Percentiles rank a stretch among this genome's conserved stretches.
Conservation (phyloP, 2,113 vertebrate genomes). For the Calidris pugnax region DNA sequence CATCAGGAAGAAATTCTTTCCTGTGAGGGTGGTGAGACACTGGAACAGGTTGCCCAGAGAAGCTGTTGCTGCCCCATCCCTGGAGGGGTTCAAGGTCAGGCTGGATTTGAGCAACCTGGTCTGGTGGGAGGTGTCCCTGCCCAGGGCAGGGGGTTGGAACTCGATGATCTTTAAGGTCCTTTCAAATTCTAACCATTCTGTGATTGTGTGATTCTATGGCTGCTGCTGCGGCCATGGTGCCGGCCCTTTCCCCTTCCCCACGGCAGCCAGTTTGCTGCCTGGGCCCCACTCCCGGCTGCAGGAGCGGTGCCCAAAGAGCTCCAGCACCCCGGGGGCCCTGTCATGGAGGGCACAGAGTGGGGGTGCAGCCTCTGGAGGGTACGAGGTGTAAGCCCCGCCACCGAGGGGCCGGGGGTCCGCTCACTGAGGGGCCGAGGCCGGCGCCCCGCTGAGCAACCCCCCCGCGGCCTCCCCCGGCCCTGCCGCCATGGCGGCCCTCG, state of each 20-base stretch:
- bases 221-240: not conserved
- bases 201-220: not conserved
- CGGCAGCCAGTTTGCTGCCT: rapidly evolving
- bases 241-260: not conserved
- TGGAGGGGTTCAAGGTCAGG: not conserved
- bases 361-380: too few relatives aligned
- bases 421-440: not conserved
- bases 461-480: too few relatives aligned
- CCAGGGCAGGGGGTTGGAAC: not conserved
- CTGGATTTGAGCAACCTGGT: not conserved
- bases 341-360: rapidly evolving
- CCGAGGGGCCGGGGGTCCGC: rapidly evolving
- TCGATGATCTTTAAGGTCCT: not conserved
- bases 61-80: not conserved
- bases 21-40: not conserved
- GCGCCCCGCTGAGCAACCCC: too few relatives aligned
- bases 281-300: rapidly evolving
- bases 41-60: not conserved
- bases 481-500: not conserved
- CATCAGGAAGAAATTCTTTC: not conserved
- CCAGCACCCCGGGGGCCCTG: not conserved
- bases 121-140: not conserved
- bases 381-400: not conserved
- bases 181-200: not conserved
- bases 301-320: not conserved